These are phyloP conservation scores for Okamejei kenojei DNA, from an alignment of 2,797 vertebrate species.

Conservation along the genomic window DNA sequence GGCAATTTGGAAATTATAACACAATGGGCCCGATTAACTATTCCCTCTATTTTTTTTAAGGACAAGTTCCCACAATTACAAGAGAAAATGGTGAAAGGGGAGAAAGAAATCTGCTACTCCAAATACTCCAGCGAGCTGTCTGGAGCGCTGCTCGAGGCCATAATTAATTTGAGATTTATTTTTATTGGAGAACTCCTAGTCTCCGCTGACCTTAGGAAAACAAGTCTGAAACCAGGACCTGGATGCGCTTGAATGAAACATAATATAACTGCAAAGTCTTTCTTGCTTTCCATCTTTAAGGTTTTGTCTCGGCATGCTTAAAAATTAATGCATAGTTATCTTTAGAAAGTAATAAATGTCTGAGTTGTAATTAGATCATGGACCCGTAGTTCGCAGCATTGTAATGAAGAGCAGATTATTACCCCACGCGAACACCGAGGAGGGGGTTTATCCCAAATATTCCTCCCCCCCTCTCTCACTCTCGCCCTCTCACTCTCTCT, in stretches of 20 bases:
- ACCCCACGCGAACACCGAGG: neutral
- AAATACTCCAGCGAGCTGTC: constrained; percentile 75
- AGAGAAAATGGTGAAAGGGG: constrained; percentile 45
- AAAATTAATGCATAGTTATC: constrained; percentile 1
- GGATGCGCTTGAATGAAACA: constrained; percentile 80
- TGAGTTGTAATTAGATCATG: neutral
- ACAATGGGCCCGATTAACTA: neutral
- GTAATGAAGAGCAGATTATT: neutral
- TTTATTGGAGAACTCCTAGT: constrained; percentile 93
- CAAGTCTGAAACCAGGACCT: constrained; percentile 80
- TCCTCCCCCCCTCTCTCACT: too few relatives aligned
- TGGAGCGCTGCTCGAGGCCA: constrained; percentile 89
- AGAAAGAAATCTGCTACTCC: constrained; percentile 61
- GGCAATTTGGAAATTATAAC: neutral
- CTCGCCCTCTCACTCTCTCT: too few relatives aligned
- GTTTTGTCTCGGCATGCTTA: constrained; percentile 58
- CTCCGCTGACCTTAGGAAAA: constrained; percentile 97
- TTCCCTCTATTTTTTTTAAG: constrained; percentile 40
- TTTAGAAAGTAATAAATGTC: constrained; percentile 17
- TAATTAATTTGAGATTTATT: constrained; percentile 99
- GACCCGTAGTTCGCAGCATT: neutral
- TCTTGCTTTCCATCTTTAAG: constrained; percentile 76
- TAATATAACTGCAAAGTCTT: constrained; percentile 78
- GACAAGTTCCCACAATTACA: constrained; percentile 55
- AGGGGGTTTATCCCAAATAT: neutral